A percentile compares a stretch with the other conserved stretches of the same genome.
Conservation (phyloP, 37 sponge, comb jelly and placozoan genomes). For the Diacarnus erythraeanus region DNA sequence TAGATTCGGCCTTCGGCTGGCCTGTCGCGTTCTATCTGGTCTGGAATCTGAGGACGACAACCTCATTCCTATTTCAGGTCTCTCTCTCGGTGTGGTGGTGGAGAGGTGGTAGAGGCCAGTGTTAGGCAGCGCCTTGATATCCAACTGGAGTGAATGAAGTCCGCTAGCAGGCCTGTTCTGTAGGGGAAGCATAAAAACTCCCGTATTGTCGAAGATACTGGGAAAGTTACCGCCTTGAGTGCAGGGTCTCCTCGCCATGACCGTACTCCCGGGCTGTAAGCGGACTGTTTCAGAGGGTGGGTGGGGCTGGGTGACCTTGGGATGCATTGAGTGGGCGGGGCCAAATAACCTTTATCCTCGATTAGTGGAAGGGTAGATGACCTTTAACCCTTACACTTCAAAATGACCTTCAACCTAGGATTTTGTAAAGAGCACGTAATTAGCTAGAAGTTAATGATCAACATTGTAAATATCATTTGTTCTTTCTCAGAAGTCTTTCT, state of each 20-base stretch:
- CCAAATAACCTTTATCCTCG: neutral
- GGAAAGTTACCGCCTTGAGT: neutral
- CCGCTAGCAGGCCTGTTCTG: neutral
- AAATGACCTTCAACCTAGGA: neutral
- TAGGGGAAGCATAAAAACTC: neutral
- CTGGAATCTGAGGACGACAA: neutral
- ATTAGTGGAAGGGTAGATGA: neutral
- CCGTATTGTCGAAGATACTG: neutral
- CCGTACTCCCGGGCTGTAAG: neutral
- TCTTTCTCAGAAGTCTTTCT: conserved; percentile 30
- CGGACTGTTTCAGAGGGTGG: neutral
- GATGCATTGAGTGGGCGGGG: neutral
- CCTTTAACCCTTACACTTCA: neutral
- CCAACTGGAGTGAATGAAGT: conserved; percentile 1
- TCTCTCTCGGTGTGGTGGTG: neutral
- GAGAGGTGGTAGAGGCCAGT: neutral
- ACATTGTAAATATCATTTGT: conserved; percentile 4
- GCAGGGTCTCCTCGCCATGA: neutral
- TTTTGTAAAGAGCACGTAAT: neutral
- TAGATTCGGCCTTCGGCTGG: neutral
- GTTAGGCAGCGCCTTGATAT: conserved; percentile 15
- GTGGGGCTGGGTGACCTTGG: neutral
- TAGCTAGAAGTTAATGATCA: neutral
- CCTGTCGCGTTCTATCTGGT: neutral
- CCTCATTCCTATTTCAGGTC: neutral